Evolutionary conservation across 1,140 invertebrate genomes (phyloP).

Genomic region (Spodoptera litura): DNA sequence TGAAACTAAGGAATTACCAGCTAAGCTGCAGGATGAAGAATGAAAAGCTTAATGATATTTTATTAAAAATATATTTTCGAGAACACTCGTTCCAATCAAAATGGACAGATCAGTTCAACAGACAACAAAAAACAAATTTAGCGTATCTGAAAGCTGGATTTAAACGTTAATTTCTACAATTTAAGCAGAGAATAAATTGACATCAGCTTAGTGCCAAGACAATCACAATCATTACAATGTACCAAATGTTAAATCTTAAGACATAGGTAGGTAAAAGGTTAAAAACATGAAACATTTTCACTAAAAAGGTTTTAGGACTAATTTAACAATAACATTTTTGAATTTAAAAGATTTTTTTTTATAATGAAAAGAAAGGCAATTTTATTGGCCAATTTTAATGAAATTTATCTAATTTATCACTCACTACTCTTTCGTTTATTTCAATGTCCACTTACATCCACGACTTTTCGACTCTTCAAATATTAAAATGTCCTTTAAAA

Average conservation of each 20-base stretch:
- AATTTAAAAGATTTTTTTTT: slow-evolving; percentile 49
- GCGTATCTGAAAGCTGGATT: slow-evolving; percentile 76
- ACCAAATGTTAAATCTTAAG: slow-evolving; percentile 49
- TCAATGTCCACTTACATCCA: slow-evolving; percentile 5
- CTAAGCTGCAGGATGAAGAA: slow-evolving; percentile 72
- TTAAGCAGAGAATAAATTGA: slow-evolving; percentile 59
- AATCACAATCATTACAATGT: slow-evolving; percentile 56
- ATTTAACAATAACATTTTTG: slow-evolving; percentile 47
- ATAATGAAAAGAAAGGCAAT: slow-evolving; percentile 63
- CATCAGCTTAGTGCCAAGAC: slow-evolving; percentile 56
- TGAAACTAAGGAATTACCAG: slow-evolving; percentile 59
- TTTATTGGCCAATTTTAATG: slow-evolving; percentile 64
- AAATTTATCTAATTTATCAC: slow-evolving; percentile 21
- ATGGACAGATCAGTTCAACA: slow-evolving; percentile 79
- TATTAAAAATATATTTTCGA: slow-evolving; percentile 83
- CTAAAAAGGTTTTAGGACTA: slow-evolving; percentile 43
- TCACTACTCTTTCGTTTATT: slow-evolving; percentile 26
- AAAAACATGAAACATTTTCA: slow-evolving; percentile 54
- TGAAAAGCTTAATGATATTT: slow-evolving; percentile 81
- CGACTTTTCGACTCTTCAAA: background rate
- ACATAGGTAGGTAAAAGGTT: slow-evolving; percentile 46
- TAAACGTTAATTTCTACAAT: slow-evolving; percentile 66
- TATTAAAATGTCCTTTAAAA: slow-evolving; percentile 17
- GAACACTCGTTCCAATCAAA: slow-evolving; percentile 76
- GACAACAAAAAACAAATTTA: slow-evolving; percentile 65